Evolutionary conservation across 2,888 invertebrate species (phyloP).

Genomic region (Lasioglossum leucozonium): DNA sequence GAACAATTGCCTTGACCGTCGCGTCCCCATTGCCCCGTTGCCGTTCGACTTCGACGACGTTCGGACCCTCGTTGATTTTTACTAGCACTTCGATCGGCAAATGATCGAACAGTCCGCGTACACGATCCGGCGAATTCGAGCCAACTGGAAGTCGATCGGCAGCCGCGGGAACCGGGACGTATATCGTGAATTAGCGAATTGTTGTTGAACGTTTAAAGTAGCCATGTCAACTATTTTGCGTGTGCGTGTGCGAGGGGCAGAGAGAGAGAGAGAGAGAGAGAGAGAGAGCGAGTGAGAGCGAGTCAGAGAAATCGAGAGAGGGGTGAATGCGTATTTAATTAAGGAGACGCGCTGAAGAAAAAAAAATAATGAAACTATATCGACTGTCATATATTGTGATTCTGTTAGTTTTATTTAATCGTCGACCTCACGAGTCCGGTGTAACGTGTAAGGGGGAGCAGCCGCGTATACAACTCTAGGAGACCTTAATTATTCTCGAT

Average conservation of each 20-base stretch:
- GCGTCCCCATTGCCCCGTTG: constrained; percentile 37
- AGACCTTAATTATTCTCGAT: constrained; percentile 52
- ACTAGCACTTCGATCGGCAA: constrained; percentile 25
- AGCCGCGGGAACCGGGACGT: constrained; percentile 37
- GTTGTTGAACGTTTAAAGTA: constrained; percentile 60
- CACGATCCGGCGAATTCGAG: constrained; percentile 5
- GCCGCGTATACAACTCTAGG: constrained; percentile 42
- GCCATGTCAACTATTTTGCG: constrained; percentile 56
- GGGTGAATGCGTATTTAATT: neutral
- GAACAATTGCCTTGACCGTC: constrained; percentile 62
- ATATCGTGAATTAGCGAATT: constrained; percentile 56
- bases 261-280: neutral
- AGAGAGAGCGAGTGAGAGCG: neutral
- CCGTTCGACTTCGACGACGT: constrained; percentile 20
- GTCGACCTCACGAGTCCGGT: constrained; percentile 35
- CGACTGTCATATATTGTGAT: constrained; percentile 60
- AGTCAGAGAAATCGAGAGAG: neutral
- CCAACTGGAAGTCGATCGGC: constrained; percentile 16
- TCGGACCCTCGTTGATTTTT: constrained; percentile 45
- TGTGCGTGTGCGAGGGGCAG: constrained; percentile 5
- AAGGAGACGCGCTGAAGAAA: constrained; percentile 23
- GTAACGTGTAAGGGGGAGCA: constrained; percentile 33
- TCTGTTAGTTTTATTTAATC: constrained; percentile 56
- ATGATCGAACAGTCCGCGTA: constrained; percentile 5
- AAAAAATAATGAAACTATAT: constrained; percentile 31